These are phyloP conservation scores for Solenodon paradoxus DNA, from an alignment of 2,113 vertebrate genomes.

Conservation along the genomic window DNA sequence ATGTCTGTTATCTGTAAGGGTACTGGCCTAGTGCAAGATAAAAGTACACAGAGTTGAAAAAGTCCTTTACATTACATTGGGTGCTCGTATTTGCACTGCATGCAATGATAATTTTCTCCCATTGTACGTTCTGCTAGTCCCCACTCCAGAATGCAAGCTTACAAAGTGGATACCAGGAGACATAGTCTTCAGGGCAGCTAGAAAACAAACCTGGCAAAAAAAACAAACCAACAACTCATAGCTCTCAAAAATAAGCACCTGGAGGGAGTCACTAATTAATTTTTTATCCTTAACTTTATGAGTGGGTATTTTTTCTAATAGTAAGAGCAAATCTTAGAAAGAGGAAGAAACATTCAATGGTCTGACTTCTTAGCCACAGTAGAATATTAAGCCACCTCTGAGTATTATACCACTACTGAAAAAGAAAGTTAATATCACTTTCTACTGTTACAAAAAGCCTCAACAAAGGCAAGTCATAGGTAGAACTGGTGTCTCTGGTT, in stretches of 20 bases:
- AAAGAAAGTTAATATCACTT: neutral
- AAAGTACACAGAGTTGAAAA: neutral
- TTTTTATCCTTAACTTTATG: neutral
- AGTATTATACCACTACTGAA: neutral
- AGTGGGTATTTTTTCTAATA: neutral
- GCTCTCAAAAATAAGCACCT: neutral
- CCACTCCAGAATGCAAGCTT: conserved; percentile 12
- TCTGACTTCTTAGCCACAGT: neutral
- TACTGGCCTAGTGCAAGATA: conserved; percentile 1
- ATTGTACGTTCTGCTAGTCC: conserved; percentile 5
- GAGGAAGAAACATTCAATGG: neutral
- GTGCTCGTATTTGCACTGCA: conserved; percentile 6
- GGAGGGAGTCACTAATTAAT: neutral
- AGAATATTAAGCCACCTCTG: neutral
- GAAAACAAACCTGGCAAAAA: neutral
- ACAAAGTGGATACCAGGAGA: conserved; percentile 36
- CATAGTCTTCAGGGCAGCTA: neutral
- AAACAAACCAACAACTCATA: neutral
- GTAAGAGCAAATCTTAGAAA: neutral
- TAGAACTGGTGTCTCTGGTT: neutral
- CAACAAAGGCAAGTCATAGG: neutral
- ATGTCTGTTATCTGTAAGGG: conserved; percentile 7
- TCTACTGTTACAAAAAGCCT: conserved; percentile 15
- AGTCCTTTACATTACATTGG: neutral
- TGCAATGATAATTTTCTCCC: neutral